Base-by-base conservation (phyloP, 2,797 vertebrate species). In the Chromis chromis region DNA sequence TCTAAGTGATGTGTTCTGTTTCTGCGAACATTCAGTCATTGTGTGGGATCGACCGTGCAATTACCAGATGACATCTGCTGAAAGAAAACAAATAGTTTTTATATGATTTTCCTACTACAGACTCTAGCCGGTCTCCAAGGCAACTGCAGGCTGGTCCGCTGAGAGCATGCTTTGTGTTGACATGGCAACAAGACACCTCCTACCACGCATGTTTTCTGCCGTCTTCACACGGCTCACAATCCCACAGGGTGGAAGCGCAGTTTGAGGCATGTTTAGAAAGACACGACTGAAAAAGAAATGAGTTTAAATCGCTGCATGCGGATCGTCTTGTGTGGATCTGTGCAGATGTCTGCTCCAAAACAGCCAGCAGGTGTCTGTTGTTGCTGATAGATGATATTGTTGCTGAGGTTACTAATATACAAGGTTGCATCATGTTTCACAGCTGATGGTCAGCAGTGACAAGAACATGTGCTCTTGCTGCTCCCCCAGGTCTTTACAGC, bases 71-170 rank as follows among this genome's bases (percentile, higher is more conserved):
- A 81, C 66, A 85, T 81, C 70, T 75, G 66, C 77, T 70, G 28
- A 79, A 71, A 77, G 72, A 83, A 78, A 88, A 80, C 64, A 86
- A 84, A 86, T 74, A 33, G 25, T 79, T 87, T 82, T 85, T 70
- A 62, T 80, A 86, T 86, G n/a, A 73, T 90, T 87, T 81, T 49
- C 52, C 74, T 66, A 71, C 70, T 76, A 86, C 78, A 83, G 79
- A 89, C 83, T 85, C 84, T 69, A 53, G 67, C 63, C 70, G 91
- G 95, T 96, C 95, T 94, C 94, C 96, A 95, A 91, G 95, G 96
- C 95, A 96, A 96, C 95, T 72, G 89, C 82, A 74, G 74, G 82
- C 86, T 88, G 88, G 89, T 92, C 82, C 80, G 66, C 79, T 82
- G 89, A 82, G 84, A 86, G 63, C 74, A 89, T 86, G 93, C 83